Evolutionary conservation across 2,113 vertebrate genomes (phyloP), one percentile per base, ranked within the genome.

Genomic region (Petrocephalus zakoni): DNA sequence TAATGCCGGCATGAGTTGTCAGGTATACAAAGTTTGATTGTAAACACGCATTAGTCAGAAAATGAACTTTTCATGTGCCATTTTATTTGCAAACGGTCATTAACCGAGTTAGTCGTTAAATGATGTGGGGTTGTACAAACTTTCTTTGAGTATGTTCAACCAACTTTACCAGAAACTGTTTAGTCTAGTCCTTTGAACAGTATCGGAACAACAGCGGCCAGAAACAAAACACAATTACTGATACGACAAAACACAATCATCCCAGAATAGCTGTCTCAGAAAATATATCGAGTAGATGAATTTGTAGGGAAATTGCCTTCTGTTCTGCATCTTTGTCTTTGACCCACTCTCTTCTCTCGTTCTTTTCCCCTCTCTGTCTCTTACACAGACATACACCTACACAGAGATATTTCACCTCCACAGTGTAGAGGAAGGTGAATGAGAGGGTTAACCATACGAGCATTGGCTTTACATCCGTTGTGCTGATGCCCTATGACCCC

Each of bases 401-500:
- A 51, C 81, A n/a, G 22, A 19, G n/a, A 29, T 21, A 46, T 64
- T 87, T 47, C 53, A 61, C 21, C 5, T 8, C 86, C 34, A 22
- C 55, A 52, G 56, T 42, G 53, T 21, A 64, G 56, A 10, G 53
- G 42, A 46, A 86, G 29, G 84, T 15, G 42, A n/a, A 8, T 11
- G 22, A 19, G 47, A 61, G 42, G 89, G 85, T 78, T 87, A 89
- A 87, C 29, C 68, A 61, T 64, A 42, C 68, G 22, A 15, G 10
- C 29, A 52, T 53, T 34, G 85, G 68, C 84, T 87, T 52, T 72
- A 88, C 93, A 93, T 94, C 93, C 92, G 89, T 89, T 89, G 89
- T 84, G 88, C 88, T 42, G 88, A 52, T 85, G 91, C 93, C 93
- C 94, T 93, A 86, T 93, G 94, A 95, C 94, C 94, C 89, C 25